Base-by-base conservation (phyloP, 2,888 invertebrate species). In the Ectobius pallidus region DNA sequence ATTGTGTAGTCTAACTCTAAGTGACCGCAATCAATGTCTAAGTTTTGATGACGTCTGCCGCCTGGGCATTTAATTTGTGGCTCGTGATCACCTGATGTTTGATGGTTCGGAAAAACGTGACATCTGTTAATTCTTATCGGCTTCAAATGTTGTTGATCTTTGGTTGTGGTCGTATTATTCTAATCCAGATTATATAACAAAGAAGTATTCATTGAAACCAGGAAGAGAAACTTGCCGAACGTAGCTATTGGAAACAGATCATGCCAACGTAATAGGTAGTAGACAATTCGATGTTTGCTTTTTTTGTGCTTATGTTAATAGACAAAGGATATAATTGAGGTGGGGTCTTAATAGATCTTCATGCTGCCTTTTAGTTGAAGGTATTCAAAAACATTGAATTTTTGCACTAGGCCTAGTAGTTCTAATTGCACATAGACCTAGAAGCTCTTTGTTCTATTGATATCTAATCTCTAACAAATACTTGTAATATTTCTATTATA, bases 11-110 rank as follows among this genome's bases (percentile, higher is more conserved):
- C 34, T 34, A 34, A 34, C 11, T 34, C 11, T 6, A 34, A 7
- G 34, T 34, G 11, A n/a, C n/a, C n/a, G 16, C 22, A 44, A 65
- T 65, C 65, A 69, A 69, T 69, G 52, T n/a, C 1, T 16, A 30
- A 69, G 32, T 44, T 34, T 46, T 73, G 69, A 55, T 69, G 73
- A 73, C 73, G 73, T 69, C 73, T 73, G 69, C 73, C 62, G 39
- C 34, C 44, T 55, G 55, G 55, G 52, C 32, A 25, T 69, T 69
- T 65, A 65, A 65, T 65, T 44, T 62, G 49, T 71, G 18, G 71
- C 63, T 34, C 62, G 42, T 70, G 63, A 63, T 69, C 73, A 73
- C 73, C 73, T 69, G 73, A 73, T 73, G 65, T 52, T 62, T 46
- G 27, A 46, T 65, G 65, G 39, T 65, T 68, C 69, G 69, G n/a